Base-by-base conservation (phyloP, 2,797 vertebrate species). In the Strix occidentalis region DNA sequence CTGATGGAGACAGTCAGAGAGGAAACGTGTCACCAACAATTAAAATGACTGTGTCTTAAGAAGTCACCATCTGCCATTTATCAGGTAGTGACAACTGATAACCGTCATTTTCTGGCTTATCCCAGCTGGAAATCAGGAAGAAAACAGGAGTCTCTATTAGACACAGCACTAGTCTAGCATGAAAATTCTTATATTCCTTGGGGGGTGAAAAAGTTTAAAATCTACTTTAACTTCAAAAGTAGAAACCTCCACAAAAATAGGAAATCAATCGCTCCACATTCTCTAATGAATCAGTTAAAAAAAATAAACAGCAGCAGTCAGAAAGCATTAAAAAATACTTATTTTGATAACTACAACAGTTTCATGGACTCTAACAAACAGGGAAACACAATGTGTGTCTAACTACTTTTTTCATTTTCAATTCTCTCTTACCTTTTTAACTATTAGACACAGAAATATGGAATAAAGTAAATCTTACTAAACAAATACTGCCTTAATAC, bases 51-150 rank as follows among this genome's bases (percentile, higher is more conserved):
- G 56, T 6, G 2, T 54, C 60, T 80, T 87, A 95, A 85, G 64
- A 89, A 89, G 58, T 85, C 87, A 79, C 84, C 87, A 87, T 48
- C 87, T 95, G 95, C 37, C 81, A 63, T 87, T 92, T 83, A 83
- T 93, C 75, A 85, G 68, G 48, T 70, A 39, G 60, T 92, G 78
- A 93, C 70, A 89, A 93, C 29, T 26, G 66, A 72, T 2, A 71
- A 69, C 24, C 79, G 61, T 81, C 87, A 80, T 74, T 24, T 87
- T 79, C 48, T 83, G 68, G 60, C 78, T 84, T 80, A 90, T 1
- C 10, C 48, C 48, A 87, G 63, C 48, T 66, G 45, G 35, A 56
- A 85, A 89, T 63, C 78, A 70, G 48, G 39, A 89, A 72, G 35
- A 76, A 90, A 86, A 37, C 29, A 50, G 50, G 19, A 91, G 25